Base-by-base conservation (phyloP, 2,888 invertebrate species). In the Ornithoptera alexandrae region DNA sequence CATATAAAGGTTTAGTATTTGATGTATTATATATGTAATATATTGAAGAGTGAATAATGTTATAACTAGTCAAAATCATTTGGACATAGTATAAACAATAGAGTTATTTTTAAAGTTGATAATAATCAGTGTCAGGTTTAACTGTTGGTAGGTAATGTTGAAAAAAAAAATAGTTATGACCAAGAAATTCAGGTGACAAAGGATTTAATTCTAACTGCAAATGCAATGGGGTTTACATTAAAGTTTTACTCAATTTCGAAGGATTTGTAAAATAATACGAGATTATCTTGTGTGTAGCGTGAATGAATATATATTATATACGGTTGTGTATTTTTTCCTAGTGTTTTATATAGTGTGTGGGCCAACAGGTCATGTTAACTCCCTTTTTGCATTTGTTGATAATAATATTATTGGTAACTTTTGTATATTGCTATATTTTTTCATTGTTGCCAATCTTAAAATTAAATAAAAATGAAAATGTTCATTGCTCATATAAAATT, bases 401-500 rank as follows among this genome's bases (percentile, higher is more conserved):
- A 62, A 63, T 66, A 66, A 59, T 75, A 69, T 62, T 74, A 72
- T 72, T 76, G 73, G 74, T 77, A 75, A 74, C 70, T 78, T 79
- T 80, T 80, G 73, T 80, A 79, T 71, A 77, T 78, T 81, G 82
- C 82, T 79, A 77, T 79, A 84, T 87, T 84, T 86, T 46, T 85
- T 85, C 76, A 88, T 85, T 89, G 90, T 91, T 90, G 91, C 89
- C 89, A 91, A 90, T 85, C 83, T 83, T 74, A 74, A 72, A 74
- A 72, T 72, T 72, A 62, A 71, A 71, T 39, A 62, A 72, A 74
- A 72, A 68, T 24, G 64, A 66, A 63, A 71, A 72, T 66, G 71
- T 74, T 71, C 71, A 78, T 78, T 79, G 80, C 81, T 81, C 81
- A 81, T 78, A 71, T 62, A 59, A 72, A 69, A 68, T 72, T 72